Conservation (phyloP, 2,888 invertebrate genomes). For the Leucoptera coffeella region DNA sequence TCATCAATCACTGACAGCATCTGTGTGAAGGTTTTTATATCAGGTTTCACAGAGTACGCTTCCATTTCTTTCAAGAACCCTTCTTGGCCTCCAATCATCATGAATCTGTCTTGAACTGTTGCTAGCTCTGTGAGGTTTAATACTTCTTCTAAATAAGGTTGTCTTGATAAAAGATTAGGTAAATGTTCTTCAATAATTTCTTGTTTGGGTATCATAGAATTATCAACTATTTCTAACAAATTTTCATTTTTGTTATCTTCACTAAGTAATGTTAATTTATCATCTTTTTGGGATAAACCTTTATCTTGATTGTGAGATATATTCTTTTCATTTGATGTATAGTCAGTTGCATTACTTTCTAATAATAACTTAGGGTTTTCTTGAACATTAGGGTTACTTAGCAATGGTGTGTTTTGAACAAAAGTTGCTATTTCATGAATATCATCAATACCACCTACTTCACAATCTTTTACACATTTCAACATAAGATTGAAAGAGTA, state of each 20-base stretch:
- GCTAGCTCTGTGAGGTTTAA: conserved; percentile 52
- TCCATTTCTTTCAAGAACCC: conserved; percentile 75
- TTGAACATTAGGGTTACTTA: background rate
- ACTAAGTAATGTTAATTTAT: no score
- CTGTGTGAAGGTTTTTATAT: conserved; percentile 73
- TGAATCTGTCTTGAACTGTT: conserved; percentile 60
- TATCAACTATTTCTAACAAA: conserved; percentile 11
- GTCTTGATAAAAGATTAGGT: conserved; percentile 61
- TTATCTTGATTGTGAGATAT: background rate
- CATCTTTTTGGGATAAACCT: no score
- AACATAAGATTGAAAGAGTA: conserved; percentile 78
- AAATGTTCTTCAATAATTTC: conserved; percentile 15
- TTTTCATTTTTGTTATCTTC: conserved; percentile 7
- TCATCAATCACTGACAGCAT: conserved; percentile 67
- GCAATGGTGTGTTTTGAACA: conserved; percentile 8
- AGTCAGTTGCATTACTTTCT: no score
- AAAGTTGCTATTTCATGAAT: conserved; percentile 43
- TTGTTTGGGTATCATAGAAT: conserved; percentile 4
- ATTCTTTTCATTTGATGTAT: no score
- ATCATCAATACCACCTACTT: conserved; percentile 60
- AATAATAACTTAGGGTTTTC: background rate
- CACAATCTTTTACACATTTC: conserved; percentile 74
- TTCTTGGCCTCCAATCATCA: conserved; percentile 72
- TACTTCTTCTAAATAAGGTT: conserved; percentile 57
- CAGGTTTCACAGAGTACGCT: conserved; percentile 58